Percentiles rank a stretch among this genome's conserved stretches.
phyloP scores from a whole-genome alignment of 2,113 vertebrate species.

The Lichenostomus cassidix region DNA sequence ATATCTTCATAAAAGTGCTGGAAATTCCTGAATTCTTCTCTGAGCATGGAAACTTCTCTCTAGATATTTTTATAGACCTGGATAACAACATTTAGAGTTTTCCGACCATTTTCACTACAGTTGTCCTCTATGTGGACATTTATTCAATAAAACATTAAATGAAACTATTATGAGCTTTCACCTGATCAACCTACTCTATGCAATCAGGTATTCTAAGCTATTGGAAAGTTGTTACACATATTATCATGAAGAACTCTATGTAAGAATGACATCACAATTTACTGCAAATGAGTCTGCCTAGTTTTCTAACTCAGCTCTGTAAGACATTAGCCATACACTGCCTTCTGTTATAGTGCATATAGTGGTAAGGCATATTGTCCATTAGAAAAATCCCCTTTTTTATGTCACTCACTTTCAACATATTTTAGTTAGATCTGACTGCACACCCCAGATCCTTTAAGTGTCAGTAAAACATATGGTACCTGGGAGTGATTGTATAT shows the following conservation, averaged over 20 bases:
- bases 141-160: not conserved
- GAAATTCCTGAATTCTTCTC: not conserved
- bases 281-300: not conserved
- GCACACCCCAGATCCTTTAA: not conserved
- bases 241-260: not conserved
- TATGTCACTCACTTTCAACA: not conserved
- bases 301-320: not conserved
- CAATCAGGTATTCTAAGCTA: not conserved
- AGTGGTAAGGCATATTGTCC: not conserved
- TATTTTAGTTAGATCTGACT: not conserved
- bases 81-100: not conserved
- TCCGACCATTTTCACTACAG: not conserved
- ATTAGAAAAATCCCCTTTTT: not conserved
- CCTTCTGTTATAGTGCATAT: not conserved
- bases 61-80: not conserved
- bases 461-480: not conserved
- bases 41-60: not conserved
- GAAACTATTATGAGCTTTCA: not conserved
- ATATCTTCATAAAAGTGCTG: not conserved
- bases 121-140: not conserved
- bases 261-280: not conserved
- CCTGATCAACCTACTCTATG: not conserved
- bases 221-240: not conserved
- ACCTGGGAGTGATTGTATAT: not conserved
- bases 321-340: not conserved